A percentile compares a stretch with the other conserved stretches of the same genome.
These are phyloP conservation scores for Helleia helle DNA, from an alignment of 2,888 invertebrate genomes.

Conservation along the genomic window DNA sequence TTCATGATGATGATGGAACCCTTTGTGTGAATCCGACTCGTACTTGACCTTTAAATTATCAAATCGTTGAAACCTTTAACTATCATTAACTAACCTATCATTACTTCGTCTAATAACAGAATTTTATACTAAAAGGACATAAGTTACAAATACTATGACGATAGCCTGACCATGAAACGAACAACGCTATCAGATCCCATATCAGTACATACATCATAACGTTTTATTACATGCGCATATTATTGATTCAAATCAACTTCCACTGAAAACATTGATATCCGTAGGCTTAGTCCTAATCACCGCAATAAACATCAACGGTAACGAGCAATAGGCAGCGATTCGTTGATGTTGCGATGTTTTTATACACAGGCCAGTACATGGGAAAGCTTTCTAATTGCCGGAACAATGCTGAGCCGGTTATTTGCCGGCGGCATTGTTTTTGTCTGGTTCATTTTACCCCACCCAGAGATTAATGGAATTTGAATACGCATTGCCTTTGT, in stretches of 20 bases:
- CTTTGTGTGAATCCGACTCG: too few species aligned
- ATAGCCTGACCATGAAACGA: too few species aligned
- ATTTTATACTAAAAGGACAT: too few species aligned
- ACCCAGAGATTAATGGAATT: slow-evolving; percentile 72
- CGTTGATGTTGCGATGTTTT: slow-evolving; percentile 73
- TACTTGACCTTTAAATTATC: too few species aligned
- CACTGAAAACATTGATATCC: slow-evolving; percentile 56
- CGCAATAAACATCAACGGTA: slow-evolving; percentile 72
- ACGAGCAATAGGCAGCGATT: slow-evolving; percentile 72
- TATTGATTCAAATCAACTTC: slow-evolving; percentile 40
- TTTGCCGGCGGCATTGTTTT: slow-evolving; percentile 73
- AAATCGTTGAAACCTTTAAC: too few species aligned
- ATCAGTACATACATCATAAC: slow-evolving; percentile 1
- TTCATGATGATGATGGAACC: too few species aligned
- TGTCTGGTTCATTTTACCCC: slow-evolving; percentile 73
- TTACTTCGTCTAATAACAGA: too few species aligned
- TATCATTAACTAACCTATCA: too few species aligned
- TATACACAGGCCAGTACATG: slow-evolving; percentile 73
- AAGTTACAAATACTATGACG: too few species aligned
- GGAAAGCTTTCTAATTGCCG: slow-evolving; percentile 75
- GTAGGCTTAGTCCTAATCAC: slow-evolving; percentile 69
- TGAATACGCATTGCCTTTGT: slow-evolving; percentile 74
- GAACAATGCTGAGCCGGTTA: slow-evolving; percentile 74
- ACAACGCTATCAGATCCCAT: not conserved
- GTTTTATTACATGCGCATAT: slow-evolving; percentile 9